A percentile compares a stretch with the other conserved stretches of the same genome.
Conservation (phyloP, 2,113 vertebrate species). For the Oreotrochilus melanogaster region DNA sequence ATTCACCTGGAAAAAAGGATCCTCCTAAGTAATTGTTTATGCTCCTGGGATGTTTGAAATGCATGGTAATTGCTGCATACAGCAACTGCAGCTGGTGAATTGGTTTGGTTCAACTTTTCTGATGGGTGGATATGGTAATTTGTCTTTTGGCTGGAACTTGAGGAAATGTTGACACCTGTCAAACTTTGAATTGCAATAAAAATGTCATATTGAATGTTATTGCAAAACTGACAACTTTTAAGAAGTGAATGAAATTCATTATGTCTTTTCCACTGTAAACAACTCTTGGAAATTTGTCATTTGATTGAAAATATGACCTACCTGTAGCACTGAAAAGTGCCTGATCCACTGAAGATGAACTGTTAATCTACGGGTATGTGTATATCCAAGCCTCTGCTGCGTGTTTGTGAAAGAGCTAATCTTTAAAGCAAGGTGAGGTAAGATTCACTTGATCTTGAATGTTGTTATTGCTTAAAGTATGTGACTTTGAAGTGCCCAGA, state of each 20-base stretch:
- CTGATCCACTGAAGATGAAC: slow-evolving; percentile 5
- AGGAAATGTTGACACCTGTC: slow-evolving; percentile 64
- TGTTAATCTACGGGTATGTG: not conserved
- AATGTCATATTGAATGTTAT: slow-evolving; percentile 27
- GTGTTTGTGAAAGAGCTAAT: slow-evolving; percentile 46
- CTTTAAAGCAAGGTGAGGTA: slow-evolving; percentile 63
- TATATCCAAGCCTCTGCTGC: slow-evolving; percentile 12
- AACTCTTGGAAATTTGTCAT: slow-evolving; percentile 30
- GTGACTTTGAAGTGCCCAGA: slow-evolving; percentile 71
- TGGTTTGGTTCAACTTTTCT: slow-evolving; percentile 38
- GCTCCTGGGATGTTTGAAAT: not conserved
- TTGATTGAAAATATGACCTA: slow-evolving; percentile 32
- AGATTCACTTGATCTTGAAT: slow-evolving; percentile 51
- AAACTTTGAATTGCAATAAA: slow-evolving; percentile 56
- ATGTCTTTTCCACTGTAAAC: slow-evolving; percentile 38
- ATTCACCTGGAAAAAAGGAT: not conserved
- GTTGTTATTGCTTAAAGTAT: slow-evolving; percentile 51
- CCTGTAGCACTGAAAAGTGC: slow-evolving; percentile 1
- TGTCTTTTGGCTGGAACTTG: slow-evolving; percentile 39
- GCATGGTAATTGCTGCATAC: not conserved
- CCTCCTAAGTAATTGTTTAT: not conserved
- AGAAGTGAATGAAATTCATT: slow-evolving; percentile 49
- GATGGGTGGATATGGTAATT: slow-evolving; percentile 19
- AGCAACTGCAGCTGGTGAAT: not conserved
- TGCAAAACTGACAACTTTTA: slow-evolving; percentile 37